These are phyloP conservation scores for Pectinophora gossypiella DNA, from an alignment of 1,140 invertebrate species.

Conservation along the genomic window DNA sequence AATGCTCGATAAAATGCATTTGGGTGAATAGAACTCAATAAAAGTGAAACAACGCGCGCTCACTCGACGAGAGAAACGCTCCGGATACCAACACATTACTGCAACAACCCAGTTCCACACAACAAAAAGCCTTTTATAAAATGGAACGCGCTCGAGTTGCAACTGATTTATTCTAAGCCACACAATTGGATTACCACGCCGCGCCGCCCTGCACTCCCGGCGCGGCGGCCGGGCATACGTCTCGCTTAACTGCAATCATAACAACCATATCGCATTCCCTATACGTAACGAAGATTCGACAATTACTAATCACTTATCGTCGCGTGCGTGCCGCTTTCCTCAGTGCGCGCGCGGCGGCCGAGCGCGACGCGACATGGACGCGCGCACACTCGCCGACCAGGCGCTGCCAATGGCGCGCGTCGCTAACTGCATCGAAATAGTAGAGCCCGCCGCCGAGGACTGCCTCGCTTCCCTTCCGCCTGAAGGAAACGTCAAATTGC, in stretches of 20 bases:
- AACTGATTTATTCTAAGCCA: neutral
- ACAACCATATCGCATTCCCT: neutral
- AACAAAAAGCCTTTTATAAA: neutral
- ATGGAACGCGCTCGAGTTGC: neutral
- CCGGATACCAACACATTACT: neutral
- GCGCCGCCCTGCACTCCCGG: neutral
- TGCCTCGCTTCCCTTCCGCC: slow-evolving; percentile 39
- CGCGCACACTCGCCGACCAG: neutral
- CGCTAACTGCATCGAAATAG: slow-evolving; percentile 40
- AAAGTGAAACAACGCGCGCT: neutral
- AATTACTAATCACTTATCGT: neutral
- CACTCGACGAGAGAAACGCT: neutral
- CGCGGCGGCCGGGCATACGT: neutral
- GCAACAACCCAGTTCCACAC: neutral
- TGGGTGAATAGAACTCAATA: neutral
- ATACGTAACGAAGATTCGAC: neutral
- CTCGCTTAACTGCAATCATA: neutral
- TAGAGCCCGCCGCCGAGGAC: slow-evolving; percentile 43
- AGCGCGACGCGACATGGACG: slow-evolving; percentile 11
- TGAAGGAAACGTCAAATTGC: slow-evolving; percentile 52
- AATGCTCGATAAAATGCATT: neutral
- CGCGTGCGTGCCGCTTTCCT: slow-evolving; percentile 11
- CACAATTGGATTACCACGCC: slow-evolving; percentile 2
- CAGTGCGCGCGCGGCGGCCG: slow-evolving; percentile 25
- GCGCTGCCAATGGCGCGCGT: slow-evolving; percentile 18